Base-by-base conservation (phyloP, 2,888 invertebrate species). In the Sinodicranocentrus sp. region DNA sequence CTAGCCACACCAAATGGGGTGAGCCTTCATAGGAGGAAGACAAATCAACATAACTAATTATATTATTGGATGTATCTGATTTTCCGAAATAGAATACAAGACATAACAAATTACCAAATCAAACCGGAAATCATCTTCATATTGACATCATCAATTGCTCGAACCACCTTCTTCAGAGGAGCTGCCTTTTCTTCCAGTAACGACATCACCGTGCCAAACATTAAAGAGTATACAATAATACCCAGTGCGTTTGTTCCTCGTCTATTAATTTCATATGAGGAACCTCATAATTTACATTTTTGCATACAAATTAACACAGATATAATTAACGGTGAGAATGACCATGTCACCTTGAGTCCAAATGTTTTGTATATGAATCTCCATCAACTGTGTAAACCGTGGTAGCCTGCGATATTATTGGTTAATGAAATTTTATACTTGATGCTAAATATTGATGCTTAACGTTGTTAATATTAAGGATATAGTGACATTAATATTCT, bases 71-170 rank as follows among this genome's bases (percentile, higher is more conserved):
- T 59, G 25, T 28, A 25, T 48, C 21, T 48, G 19, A 43, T 48
- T 70, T 43, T 23, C 5, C n/a, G 13, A 63, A 23, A 48, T 44
- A 13, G 21, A 57, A 21, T 21, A 19, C 23, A 15, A 48, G 15
- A 70, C 15, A 10, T 17, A 21, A 25, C 15, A 8, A 26, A 63
- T 13, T 63, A 93, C 97, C 96, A 97, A 94, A 97, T 97, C 10
- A 97, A 95, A n/a, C 95, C 94, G n/a, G 95, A 95, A 65, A 97
- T 96, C 94, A 97, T 95, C 90, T 95, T 94, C 95, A 97, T 96
- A 89, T 97, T 95, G 67, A 96, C 96, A 90, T 96, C 95, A 90
- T 97, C 97, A 84, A 96, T 93, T 54, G 95, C 95, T 88, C 94
- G 94, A 91, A 97, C 96, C 91, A 97, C 96, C 90, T 96, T 95